phyloP scores from a whole-genome alignment of 2,797 vertebrate genomes.

The Peromyscus nudipes region DNA sequence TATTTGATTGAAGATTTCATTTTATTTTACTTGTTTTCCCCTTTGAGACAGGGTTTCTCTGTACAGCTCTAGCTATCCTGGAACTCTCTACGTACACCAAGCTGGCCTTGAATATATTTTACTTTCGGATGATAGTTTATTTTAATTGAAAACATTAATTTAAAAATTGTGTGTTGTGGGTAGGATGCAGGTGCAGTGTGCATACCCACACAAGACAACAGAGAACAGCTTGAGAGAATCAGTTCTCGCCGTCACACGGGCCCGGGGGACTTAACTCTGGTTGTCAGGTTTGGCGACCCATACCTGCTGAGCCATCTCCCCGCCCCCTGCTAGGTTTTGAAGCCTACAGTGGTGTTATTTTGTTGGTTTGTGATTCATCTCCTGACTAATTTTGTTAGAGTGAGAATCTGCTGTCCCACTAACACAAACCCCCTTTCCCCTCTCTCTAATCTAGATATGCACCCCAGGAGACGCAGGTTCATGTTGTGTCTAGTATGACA shows the following conservation, averaged over 20 bases:
- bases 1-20: neutral
- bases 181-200: neutral
- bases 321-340: neutral
- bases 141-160: neutral
- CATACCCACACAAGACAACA: neutral
- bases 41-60: neutral
- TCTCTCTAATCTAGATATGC: neutral
- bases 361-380: neutral
- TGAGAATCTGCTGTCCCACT: neutral
- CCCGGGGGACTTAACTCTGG: neutral
- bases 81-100: no score
- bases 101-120: neutral
- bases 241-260: neutral
- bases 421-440: no score
- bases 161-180: neutral
- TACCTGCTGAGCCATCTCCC: neutral
- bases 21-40: neutral
- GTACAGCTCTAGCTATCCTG: neutral
- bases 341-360: accelerated
- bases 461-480: neutral
- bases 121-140: neutral
- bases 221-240: neutral
- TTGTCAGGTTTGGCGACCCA: neutral
- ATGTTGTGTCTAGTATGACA: neutral
- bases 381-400: neutral